These are phyloP conservation scores for Abscondita cerata DNA, from an alignment of 2,888 invertebrate species.

Conservation along the genomic window DNA sequence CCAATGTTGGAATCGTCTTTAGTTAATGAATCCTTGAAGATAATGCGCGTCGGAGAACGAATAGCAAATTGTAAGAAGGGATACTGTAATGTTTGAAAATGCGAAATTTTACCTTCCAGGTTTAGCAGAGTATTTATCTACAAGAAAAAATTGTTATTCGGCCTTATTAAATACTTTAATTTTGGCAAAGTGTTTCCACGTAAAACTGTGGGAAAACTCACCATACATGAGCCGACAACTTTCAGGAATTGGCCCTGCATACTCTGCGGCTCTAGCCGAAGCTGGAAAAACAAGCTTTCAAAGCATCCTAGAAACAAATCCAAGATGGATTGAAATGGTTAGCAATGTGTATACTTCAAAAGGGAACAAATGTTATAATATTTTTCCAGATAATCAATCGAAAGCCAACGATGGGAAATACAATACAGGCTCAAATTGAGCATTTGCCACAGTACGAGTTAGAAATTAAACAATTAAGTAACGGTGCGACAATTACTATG, in stretches of 20 bases:
- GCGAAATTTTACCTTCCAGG: conserved; percentile 54
- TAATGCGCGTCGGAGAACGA: conserved; percentile 72
- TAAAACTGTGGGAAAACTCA: conserved; percentile 80
- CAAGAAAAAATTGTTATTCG: conserved; percentile 57
- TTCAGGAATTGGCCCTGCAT: conserved; percentile 72
- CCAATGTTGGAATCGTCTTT: conserved; percentile 72
- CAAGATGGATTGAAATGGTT: conserved; percentile 76
- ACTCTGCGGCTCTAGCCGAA: conserved; percentile 68
- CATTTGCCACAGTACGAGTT: conserved; percentile 70
- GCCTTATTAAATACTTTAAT: conserved; percentile 67
- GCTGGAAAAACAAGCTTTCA: conserved; percentile 73
- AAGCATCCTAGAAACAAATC: conserved; percentile 69
- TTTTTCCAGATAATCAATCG: conserved; percentile 73
- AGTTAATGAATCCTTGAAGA: conserved; percentile 72
- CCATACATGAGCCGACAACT: conserved; percentile 72
- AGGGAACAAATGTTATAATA: conserved; percentile 4
- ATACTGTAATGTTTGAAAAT: neutral
- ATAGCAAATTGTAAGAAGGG: conserved; percentile 72
- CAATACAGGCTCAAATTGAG: conserved; percentile 67
- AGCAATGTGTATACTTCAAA: conserved; percentile 26
- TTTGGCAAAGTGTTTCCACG: conserved; percentile 71
- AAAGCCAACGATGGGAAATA: conserved; percentile 75
- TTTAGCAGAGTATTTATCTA: conserved; percentile 65
- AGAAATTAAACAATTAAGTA: conserved; percentile 38
- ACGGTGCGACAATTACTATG: conserved; percentile 9